phyloP scores from a whole-genome alignment of 2,113 vertebrate genomes.

The Otolemur garnettii region DNA sequence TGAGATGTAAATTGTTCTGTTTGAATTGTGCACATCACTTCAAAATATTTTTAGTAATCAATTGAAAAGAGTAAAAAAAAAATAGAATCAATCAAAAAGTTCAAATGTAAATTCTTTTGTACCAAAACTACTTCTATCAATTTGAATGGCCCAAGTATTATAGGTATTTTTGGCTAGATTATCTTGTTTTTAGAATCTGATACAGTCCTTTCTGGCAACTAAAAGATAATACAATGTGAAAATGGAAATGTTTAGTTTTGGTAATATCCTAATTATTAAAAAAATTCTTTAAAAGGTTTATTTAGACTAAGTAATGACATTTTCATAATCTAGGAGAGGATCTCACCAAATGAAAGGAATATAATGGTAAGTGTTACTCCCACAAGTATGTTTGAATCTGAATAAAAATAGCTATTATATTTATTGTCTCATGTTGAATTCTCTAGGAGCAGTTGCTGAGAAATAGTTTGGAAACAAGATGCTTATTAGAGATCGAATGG shows the following conservation, averaged over 20 bases:
- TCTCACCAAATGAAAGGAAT: constrained; percentile 48
- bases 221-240: constrained; percentile 48
- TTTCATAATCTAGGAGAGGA: constrained; percentile 44
- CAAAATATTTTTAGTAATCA: constrained; percentile 44
- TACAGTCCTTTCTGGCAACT: background rate
- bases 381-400: background rate
- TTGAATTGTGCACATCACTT: constrained; percentile 23
- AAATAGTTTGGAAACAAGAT: constrained; percentile 15
- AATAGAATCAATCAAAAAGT: background rate
- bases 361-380: constrained; percentile 31
- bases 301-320: constrained; percentile 14
- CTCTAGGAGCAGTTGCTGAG: background rate
- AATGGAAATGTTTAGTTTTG: constrained; percentile 25
- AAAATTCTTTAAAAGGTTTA: background rate
- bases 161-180: constrained; percentile 3
- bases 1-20: constrained; percentile 1
- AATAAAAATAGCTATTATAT: constrained; percentile 49
- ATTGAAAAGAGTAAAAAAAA: constrained; percentile 1
- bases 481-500: background rate
- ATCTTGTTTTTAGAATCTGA: background rate
- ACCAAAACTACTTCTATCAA: constrained; percentile 11
- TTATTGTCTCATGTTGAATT: constrained; percentile 13
- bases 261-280: constrained; percentile 12
- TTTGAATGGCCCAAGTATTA: constrained; percentile 48
- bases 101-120: constrained; percentile 44